Base-by-base conservation (phyloP, 2,113 vertebrate genomes). In the Entomyzon cyanotis region DNA sequence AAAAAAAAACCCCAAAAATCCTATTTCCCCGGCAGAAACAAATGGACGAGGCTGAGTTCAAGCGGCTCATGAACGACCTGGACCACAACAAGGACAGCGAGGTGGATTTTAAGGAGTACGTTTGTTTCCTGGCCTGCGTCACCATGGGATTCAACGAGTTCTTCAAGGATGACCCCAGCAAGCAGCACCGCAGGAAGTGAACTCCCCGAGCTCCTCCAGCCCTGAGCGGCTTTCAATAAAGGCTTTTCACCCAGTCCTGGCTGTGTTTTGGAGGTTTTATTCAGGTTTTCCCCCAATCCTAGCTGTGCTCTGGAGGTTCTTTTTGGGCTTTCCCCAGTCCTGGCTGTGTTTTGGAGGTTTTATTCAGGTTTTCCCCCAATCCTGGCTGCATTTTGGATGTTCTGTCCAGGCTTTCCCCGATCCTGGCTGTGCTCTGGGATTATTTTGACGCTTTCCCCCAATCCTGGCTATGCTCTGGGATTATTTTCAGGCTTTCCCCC, bases 51-150 rank as follows among this genome's bases (percentile, higher is more conserved):
- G 93, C 19, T 0, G 97, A 97, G 1, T 96, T 97, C 79, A 96
- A 88, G 96, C 97, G 97, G 67, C 90, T 98, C 7, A 16, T 97
- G 97, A 97, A 82, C 9, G 97, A 97, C 89, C 73, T 98, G 95
- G 98, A 98, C 68, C 94, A 94, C 80, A 85, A 98, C 96, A 96
- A 87, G 93, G 98, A 98, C 84, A 95, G 82, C 1, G 96, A 98
- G 69, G 95, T 98, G 77, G 98, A 98, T 78, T 98, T 98, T 21
- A 98, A 98, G 97, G 98, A 98, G 84, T 98, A 97, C 83, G 90
- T 75, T 2, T 96, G 97, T 73, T 98, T 98, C 95, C 95, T 98
- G 83, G 97, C 98, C 83, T 98, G 97, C 41, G 41, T 98, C 5
- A 93, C 98, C 93, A 98, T 98, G 97, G 97, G 89, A 80, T 98